A percentile compares a stretch with the other conserved stretches of the same genome.
phyloP scores from a whole-genome alignment of 2,888 invertebrate species.

The Aphelenchoides bicaudatus region DNA sequence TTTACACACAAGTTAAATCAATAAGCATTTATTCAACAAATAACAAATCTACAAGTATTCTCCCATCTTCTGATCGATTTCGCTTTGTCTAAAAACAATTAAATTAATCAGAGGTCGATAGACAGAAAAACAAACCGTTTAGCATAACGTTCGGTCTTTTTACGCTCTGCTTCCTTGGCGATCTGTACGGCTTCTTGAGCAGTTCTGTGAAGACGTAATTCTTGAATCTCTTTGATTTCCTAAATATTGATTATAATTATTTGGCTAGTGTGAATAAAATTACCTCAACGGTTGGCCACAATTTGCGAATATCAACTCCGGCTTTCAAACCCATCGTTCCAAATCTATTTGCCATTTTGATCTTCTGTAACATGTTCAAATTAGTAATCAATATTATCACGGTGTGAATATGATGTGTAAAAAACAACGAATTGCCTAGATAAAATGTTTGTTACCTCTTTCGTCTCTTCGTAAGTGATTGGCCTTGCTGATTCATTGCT shows the following conservation, averaged over 20 bases:
- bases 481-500: no score
- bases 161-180: conserved; percentile 23
- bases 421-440: no score
- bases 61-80: conserved; percentile 6
- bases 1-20: conserved; percentile 1
- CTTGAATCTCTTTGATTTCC: conserved; percentile 50
- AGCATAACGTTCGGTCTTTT: conserved; percentile 16
- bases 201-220: conserved; percentile 42
- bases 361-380: no score
- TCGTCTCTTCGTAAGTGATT: conserved; percentile 47
- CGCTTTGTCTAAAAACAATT: conserved; percentile 6
- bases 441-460: no score
- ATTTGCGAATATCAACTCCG: conserved; percentile 43
- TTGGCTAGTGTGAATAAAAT: not conserved
- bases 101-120: conserved; percentile 14
- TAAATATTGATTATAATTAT: conserved; percentile 9
- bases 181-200: conserved; percentile 36
- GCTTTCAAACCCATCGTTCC: conserved; percentile 47
- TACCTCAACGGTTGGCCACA: conserved; percentile 56
- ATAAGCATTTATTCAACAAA: conserved; percentile 5
- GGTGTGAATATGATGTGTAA: no score
- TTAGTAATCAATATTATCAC: no score
- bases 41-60: conserved; percentile 8
- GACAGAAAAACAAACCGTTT: not conserved
- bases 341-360: conserved; percentile 41